Conservation (phyloP, 2,888 invertebrate species). For the Xiphydria camelus region DNA sequence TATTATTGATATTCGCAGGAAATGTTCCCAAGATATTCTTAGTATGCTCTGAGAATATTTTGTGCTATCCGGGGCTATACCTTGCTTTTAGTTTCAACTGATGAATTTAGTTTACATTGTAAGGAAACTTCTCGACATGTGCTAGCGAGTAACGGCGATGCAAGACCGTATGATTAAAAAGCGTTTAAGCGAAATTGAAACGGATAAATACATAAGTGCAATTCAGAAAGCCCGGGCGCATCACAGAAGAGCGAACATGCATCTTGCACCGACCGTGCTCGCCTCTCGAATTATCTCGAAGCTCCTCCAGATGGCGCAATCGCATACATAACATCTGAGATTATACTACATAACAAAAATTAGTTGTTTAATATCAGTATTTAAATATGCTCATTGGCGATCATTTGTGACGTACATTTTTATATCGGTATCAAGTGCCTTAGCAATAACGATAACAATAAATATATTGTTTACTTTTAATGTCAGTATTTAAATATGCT, state of each 20-base stretch:
- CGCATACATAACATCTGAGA: constrained; percentile 38
- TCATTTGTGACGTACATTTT: constrained; percentile 54
- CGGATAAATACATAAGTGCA: too few species aligned
- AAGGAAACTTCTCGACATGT: too few species aligned
- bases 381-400: constrained; percentile 56
- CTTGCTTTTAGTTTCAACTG: constrained; percentile 46
- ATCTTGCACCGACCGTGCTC: too few species aligned
- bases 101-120: constrained; percentile 33
- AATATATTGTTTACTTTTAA: constrained; percentile 56
- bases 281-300: too few species aligned
- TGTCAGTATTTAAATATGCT: constrained; percentile 57
- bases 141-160: too few species aligned
- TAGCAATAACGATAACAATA: constrained; percentile 55
- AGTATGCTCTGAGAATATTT: too few species aligned
- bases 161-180: too few species aligned
- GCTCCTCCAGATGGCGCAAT: constrained; percentile 25
- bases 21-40: too few species aligned
- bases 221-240: too few species aligned
- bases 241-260: too few species aligned
- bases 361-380: constrained; percentile 56
- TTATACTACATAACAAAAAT: constrained; percentile 43
- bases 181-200: too few species aligned
- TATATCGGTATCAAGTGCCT: constrained; percentile 57
- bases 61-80: constrained; percentile 21
- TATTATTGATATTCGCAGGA: too few species aligned